These are phyloP conservation scores for Harpagifer antarcticus DNA, from an alignment of 2,797 vertebrate species.

Conservation along the genomic window DNA sequence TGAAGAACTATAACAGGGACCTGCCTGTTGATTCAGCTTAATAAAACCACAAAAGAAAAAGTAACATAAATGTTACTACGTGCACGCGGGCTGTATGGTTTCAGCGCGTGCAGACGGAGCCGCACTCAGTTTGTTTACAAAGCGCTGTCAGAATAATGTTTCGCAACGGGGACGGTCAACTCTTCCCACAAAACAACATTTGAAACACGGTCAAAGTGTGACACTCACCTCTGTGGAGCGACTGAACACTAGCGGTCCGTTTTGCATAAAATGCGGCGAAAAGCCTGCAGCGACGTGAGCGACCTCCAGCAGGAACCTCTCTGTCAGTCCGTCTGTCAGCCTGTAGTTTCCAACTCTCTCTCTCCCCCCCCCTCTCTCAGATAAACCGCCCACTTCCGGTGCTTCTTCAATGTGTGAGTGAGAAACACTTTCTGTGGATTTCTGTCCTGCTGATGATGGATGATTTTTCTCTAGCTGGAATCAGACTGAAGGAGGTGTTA, in stretches of 20 bases:
- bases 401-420: conserved; percentile 30
- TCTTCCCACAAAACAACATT: conserved; percentile 7
- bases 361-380: conserved; percentile 53
- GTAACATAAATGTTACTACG: background rate
- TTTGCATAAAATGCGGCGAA: conserved; percentile 71
- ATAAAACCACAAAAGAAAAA: background rate
- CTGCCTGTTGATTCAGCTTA: conserved; percentile 77
- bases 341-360: conserved; percentile 58
- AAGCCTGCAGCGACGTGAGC: conserved; percentile 62
- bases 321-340: conserved; percentile 42
- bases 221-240: conserved; percentile 74
- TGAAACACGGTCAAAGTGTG: background rate
- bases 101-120: background rate
- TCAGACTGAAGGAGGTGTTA: background rate
- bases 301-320: conserved; percentile 57
- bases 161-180: conserved; percentile 56
- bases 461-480: background rate
- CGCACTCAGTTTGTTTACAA: conserved; percentile 78
- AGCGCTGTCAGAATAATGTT: conserved; percentile 67
- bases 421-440: conserved; percentile 32
- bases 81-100: background rate
- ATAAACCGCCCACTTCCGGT: conserved; percentile 83
- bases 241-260: conserved; percentile 60
- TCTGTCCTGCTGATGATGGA: conserved; percentile 3
- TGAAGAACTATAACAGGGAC: background rate